A percentile compares a stretch with the other conserved stretches of the same genome.
phyloP scores from a whole-genome alignment of 1,140 invertebrate genomes.

The Macrostomum lignano region DNA sequence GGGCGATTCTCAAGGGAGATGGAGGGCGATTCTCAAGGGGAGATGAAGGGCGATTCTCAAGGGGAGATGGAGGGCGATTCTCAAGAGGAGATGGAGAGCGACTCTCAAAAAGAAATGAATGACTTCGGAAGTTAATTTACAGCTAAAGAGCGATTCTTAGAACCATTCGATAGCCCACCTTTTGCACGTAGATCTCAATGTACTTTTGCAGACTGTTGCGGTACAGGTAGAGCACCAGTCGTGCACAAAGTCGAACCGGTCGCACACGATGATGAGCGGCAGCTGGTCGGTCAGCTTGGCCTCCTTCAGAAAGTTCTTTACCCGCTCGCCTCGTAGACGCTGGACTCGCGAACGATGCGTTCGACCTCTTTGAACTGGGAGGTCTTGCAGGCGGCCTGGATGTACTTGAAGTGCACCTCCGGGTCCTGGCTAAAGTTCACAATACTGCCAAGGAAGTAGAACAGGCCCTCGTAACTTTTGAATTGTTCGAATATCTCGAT shows the following conservation, averaged over 20 bases:
- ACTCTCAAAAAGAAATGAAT: too few species aligned
- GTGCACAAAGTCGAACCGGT: constrained; percentile 96
- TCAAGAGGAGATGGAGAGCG: too few species aligned
- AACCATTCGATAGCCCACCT: too few species aligned
- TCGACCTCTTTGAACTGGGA: constrained; percentile 99
- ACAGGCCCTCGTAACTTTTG: constrained; percentile 91
- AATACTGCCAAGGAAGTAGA: constrained; percentile 94
- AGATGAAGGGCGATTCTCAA: too few species aligned
- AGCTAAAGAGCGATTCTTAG: too few species aligned
- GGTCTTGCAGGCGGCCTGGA: constrained; percentile 76
- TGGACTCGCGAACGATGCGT: constrained; percentile 85
- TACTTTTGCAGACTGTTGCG: constrained; percentile 93
- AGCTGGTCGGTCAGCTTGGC: constrained; percentile 86
- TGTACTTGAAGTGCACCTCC: constrained; percentile 98
- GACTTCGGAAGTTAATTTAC: too few species aligned
- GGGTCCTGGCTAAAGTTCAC: constrained; percentile 97
- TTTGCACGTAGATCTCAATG: constrained; percentile 98
- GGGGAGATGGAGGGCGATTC: too few species aligned
- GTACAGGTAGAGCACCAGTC: constrained; percentile 92
- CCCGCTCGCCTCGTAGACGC: constrained; percentile 93
- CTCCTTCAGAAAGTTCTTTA: constrained; percentile 98
- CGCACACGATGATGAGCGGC: constrained; percentile 93
- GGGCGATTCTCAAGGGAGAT: too few species aligned
- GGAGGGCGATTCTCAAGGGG: too few species aligned
- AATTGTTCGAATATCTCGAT: constrained; percentile 97